Conservation (phyloP, 2,113 vertebrate species). For the Blennius ocellaris region DNA sequence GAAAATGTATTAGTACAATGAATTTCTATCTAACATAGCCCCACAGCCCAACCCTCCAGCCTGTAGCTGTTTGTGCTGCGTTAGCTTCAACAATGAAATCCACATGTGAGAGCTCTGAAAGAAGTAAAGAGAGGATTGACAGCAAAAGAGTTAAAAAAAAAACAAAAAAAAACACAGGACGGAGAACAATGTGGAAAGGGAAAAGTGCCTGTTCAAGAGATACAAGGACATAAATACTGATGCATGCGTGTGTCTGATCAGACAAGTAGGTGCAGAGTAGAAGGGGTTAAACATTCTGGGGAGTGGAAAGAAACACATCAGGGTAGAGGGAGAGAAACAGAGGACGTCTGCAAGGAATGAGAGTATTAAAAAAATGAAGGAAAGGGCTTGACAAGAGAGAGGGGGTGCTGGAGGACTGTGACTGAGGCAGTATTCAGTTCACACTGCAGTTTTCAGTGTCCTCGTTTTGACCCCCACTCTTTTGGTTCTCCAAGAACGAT, state of each 20-base stretch:
- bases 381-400: constrained; percentile 60
- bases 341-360: constrained; percentile 30
- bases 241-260: constrained; percentile 62
- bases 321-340: constrained; percentile 21
- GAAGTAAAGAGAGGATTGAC: constrained; percentile 37
- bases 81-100: constrained; percentile 74
- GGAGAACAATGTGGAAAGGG: constrained; percentile 40
- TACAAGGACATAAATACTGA: constrained; percentile 51
- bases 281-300: constrained; percentile 30
- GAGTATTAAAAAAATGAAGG: constrained; percentile 10
- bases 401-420: constrained; percentile 76
- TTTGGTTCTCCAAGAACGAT: constrained; percentile 20
- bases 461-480: constrained; percentile 40
- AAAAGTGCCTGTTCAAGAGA: constrained; percentile 61
- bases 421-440: constrained; percentile 45
- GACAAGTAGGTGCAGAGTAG: constrained; percentile 37
- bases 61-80: constrained; percentile 50
- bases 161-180: constrained; percentile 39
- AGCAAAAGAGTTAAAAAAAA: constrained; percentile 26
- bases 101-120: constrained; percentile 70
- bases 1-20: constrained; percentile 39
- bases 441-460: constrained; percentile 41
- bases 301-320: constrained; percentile 28
- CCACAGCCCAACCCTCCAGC: constrained; percentile 49
- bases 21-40: constrained; percentile 53